Evolutionary conservation across 2,888 invertebrate species (phyloP).

Genomic region (Craniophora ligustri): DNA sequence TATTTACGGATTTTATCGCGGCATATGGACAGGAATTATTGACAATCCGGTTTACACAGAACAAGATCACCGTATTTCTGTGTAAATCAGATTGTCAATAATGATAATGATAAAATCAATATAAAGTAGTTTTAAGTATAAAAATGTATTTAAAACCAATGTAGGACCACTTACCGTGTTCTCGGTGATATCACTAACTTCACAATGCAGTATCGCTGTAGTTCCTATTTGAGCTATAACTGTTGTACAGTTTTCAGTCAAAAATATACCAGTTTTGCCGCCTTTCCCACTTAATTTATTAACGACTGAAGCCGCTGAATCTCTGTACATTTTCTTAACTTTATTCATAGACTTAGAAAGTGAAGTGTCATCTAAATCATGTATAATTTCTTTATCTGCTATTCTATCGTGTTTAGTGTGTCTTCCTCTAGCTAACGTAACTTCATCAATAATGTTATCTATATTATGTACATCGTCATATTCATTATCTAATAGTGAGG

Average conservation of each 20-base stretch:
- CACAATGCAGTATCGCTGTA: slow-evolving; percentile 89
- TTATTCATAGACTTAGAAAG: slow-evolving; percentile 77
- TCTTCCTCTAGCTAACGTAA: slow-evolving; percentile 64
- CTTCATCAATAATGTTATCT: slow-evolving; percentile 76
- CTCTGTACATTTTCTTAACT: slow-evolving; percentile 87
- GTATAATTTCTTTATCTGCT: slow-evolving; percentile 72
- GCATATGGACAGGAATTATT: too few species aligned
- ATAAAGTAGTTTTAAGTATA: too few species aligned
- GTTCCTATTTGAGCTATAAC: slow-evolving; percentile 90
- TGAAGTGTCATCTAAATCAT: slow-evolving; percentile 74
- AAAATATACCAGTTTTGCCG: slow-evolving; percentile 84
- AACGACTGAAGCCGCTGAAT: slow-evolving; percentile 75
- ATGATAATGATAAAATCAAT: too few species aligned
- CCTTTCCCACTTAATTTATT: slow-evolving; percentile 82
- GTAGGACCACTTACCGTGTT: slow-evolving; percentile 88
- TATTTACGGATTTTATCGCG: too few species aligned
- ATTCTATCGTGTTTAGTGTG: slow-evolving; percentile 69
- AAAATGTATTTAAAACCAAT: too few species aligned
- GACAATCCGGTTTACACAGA: too few species aligned
- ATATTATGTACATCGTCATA: slow-evolving; percentile 78
- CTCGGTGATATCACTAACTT: slow-evolving; percentile 90
- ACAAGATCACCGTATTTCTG: too few species aligned
- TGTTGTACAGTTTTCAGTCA: slow-evolving; percentile 90
- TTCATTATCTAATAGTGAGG: slow-evolving; percentile 71
- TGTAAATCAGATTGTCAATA: too few species aligned